Evolutionary conservation across 2,113 vertebrate genomes (phyloP).

Genomic region (Geothlypis trichas): DNA sequence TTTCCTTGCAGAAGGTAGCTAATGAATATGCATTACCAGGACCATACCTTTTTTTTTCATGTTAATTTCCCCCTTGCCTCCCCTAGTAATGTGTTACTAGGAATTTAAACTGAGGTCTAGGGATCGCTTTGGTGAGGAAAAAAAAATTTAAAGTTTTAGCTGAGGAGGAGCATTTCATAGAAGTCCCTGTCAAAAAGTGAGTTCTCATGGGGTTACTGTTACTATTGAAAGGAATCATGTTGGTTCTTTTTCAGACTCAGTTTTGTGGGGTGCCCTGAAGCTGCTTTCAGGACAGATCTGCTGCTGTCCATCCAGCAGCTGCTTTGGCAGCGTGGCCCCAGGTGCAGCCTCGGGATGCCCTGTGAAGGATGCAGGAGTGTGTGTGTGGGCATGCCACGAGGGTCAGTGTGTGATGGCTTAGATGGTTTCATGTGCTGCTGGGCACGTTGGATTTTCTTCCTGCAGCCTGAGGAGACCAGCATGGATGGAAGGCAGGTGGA

Average conservation of each 20-base stretch:
- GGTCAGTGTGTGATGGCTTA: background rate
- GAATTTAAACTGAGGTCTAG: background rate
- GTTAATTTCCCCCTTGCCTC: background rate
- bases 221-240: background rate
- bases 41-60: background rate
- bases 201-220: background rate
- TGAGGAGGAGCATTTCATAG: background rate
- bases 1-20: background rate
- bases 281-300: background rate
- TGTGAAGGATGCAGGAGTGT: background rate
- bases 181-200: background rate
- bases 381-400: background rate
- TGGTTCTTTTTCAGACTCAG: background rate
- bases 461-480: background rate
- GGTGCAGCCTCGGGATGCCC: background rate
- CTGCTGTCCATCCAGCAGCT: background rate
- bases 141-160: background rate
- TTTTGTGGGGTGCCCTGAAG: background rate
- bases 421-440: background rate
- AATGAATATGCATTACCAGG: background rate
- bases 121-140: background rate
- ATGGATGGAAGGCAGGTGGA: background rate
- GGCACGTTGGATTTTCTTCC: background rate
- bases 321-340: background rate
- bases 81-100: background rate